Base-by-base conservation (phyloP, 2,888 invertebrate species). In the Philereme vetulata region DNA sequence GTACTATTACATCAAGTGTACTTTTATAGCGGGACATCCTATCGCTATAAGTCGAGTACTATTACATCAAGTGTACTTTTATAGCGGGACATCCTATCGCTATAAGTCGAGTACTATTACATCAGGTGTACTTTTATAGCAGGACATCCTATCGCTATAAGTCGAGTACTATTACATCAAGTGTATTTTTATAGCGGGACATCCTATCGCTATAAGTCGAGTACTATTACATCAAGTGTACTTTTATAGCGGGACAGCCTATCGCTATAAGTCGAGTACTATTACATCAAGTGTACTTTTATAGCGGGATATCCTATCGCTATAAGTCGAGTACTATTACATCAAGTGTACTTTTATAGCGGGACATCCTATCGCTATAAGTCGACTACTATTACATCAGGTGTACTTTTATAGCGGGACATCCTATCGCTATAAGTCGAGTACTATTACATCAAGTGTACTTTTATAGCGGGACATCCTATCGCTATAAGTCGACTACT, bases 1-100 rank as follows among this genome's bases (percentile, higher is more conserved):
- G n/a, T n/a, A n/a, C 66, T 67, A 64, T 67, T 62, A 64, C 70
- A 44, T 52, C 42, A 51, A 56, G 60, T 62, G 53, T 44, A 53
- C 59, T 47, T 42, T 42, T 42, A n/a, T n/a, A 42, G n/a, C 42
- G 42, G 21, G 21, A 21, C 21, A 21, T 21, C 21, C 21, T 21
- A 21, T 21, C 21, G 21, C 21, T 21, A 21, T 21, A 21, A 21
- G 21, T 21, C n/a, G n/a, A n/a, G n/a, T n/a, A n/a, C 66, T 67
- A 64, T 67, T 62, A 64, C 70, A 44, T 52, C 42, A 51, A 56
- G 60, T 62, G 53, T 44, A 53, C 59, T 47, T 42, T 42, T 42
- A n/a, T n/a, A 42, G n/a, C 42, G 42, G 21, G 21, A 21, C 21
- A 21, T 21, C 21, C 21, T 21, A 21, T 21, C 21, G 21, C 21